Evolutionary conservation across 2,113 vertebrate species (phyloP).

Genomic region (Hemichromis elongatus): DNA sequence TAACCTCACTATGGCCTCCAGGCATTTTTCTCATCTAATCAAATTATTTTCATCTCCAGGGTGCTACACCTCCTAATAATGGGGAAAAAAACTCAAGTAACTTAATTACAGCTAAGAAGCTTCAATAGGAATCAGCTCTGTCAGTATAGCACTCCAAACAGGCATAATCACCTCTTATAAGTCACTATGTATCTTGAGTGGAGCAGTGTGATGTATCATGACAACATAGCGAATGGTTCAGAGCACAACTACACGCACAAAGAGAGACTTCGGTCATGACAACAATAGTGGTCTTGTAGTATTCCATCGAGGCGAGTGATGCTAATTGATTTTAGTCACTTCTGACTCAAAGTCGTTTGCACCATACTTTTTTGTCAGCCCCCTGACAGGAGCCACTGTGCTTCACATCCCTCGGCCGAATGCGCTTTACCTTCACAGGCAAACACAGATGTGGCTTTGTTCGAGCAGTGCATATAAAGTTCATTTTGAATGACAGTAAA

Average conservation of each 20-base stretch:
- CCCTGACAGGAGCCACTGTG: background rate
- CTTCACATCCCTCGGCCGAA: background rate
- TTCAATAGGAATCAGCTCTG: background rate
- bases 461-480: background rate
- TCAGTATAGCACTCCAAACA: background rate
- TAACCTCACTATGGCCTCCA: background rate
- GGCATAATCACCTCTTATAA: background rate
- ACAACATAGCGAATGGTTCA: fast-evolving
- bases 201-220: background rate
- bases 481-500: slow-evolving; percentile 22
- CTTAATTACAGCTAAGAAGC: background rate
- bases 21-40: background rate
- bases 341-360: background rate
- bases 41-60: background rate
- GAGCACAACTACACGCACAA: background rate
- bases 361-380: background rate
- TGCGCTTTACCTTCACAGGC: background rate
- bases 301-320: background rate
- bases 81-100: background rate
- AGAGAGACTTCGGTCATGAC: background rate
- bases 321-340: background rate
- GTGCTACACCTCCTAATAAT: background rate
- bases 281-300: fast-evolving
- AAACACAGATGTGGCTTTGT: background rate
- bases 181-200: background rate